Evolutionary conservation across 2,888 invertebrate genomes (phyloP).

Genomic region (Microchrysa polita): DNA sequence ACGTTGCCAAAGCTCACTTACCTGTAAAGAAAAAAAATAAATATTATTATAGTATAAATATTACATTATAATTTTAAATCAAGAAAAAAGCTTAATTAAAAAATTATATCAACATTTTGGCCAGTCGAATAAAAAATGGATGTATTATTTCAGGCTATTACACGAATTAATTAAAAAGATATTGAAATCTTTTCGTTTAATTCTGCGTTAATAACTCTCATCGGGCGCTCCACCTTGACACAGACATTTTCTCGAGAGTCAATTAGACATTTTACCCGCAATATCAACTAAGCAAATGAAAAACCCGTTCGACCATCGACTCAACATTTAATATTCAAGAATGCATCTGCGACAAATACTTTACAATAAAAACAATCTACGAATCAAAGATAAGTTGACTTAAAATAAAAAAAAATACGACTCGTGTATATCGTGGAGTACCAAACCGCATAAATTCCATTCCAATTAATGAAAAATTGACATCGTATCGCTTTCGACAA

Average conservation of each 20-base stretch:
- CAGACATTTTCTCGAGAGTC: background rate
- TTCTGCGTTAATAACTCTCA: background rate
- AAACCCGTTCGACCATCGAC: too few relatives aligned
- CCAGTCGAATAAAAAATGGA: background rate
- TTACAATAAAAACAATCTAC: background rate
- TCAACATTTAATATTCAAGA: too few relatives aligned
- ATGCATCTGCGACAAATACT: too few relatives aligned
- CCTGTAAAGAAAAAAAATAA: too few relatives aligned
- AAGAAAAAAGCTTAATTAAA: too few relatives aligned
- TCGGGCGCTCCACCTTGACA: background rate
- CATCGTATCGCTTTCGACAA: background rate
- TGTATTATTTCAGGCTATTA: background rate
- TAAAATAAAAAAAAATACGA: background rate
- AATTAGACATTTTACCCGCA: too few relatives aligned
- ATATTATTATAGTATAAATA: too few relatives aligned
- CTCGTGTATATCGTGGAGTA: too few relatives aligned
- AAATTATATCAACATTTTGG: background rate
- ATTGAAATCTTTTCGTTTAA: background rate
- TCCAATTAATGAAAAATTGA: constrained; percentile 7
- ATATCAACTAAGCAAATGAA: too few relatives aligned
- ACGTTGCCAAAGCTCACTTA: too few relatives aligned
- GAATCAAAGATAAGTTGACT: background rate
- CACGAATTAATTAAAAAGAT: background rate
- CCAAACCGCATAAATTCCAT: background rate
- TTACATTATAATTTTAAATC: too few relatives aligned